phyloP scores from a whole-genome alignment of 1,140 invertebrate species.

The Neodiprion virginianus region DNA sequence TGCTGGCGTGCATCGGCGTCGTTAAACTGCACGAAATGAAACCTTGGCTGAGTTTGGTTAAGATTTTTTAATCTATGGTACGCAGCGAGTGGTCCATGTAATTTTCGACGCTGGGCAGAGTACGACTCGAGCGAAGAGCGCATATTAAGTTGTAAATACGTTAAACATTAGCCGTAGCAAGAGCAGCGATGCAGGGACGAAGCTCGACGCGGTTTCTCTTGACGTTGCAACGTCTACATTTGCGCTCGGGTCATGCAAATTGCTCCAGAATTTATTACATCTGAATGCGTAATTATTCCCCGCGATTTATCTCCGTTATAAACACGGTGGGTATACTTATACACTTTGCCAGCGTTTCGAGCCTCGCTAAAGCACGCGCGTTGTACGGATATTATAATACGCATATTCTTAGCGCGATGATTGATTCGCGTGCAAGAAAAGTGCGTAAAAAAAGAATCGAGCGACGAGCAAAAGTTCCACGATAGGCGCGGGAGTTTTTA shows the following conservation, averaged over 20 bases:
- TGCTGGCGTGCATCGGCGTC: background rate
- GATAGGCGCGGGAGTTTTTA: background rate
- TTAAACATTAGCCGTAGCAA: background rate
- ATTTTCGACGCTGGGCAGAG: background rate
- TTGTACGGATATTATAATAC: no score
- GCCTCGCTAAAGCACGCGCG: background rate
- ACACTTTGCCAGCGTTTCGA: slow-evolving; percentile 25
- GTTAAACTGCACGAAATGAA: background rate
- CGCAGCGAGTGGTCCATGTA: slow-evolving; percentile 4
- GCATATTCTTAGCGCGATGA: no score
- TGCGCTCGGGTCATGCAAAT: slow-evolving; percentile 32
- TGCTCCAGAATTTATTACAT: slow-evolving; percentile 36
- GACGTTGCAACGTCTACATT: slow-evolving; percentile 7
- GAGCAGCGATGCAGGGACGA: background rate
- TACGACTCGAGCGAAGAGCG: background rate
- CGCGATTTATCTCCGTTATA: slow-evolving; percentile 39
- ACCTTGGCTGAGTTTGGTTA: background rate
- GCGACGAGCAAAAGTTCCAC: no score
- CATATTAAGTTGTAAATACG: slow-evolving; percentile 7
- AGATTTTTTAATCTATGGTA: slow-evolving; percentile 1
- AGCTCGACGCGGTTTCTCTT: background rate
- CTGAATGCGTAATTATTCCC: slow-evolving; percentile 39
- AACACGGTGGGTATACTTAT: slow-evolving; percentile 15
- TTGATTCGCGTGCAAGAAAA: no score
- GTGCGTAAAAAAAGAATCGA: no score